Base-by-base conservation (phyloP, 92 coral and sea anemone genomes). In the Zoanthus gigantus region DNA sequence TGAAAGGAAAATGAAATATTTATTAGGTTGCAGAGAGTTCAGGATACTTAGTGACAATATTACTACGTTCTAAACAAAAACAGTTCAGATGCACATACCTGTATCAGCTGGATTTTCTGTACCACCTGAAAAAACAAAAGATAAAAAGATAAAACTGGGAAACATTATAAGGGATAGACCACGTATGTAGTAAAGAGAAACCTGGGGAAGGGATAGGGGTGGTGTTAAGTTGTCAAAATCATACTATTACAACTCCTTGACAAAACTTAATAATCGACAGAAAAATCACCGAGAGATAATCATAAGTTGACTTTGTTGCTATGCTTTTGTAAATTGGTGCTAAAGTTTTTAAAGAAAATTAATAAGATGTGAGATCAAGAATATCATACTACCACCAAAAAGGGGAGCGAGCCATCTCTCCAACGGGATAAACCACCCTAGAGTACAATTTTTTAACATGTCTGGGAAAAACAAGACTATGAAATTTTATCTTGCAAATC, bases 41-140 rank as follows among this genome's bases (percentile, higher is more conserved):
- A 37, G 16, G 72, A 32, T 42, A 34, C 30, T 9, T 6, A 3
- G 45, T 54, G 17, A 42, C 69, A 30, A 32, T 32, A 46, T 42
- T 32, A 42, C 28, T 37, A 6, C 8, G 8, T 18, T 9, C 29
- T 58, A 16, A 13, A 4, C 29, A 46, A 7, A 44, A 44, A 44
- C 46, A 46, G 28, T 48, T 48, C 50, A 61, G 17, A 15, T 9
- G 0, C 9, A 23, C 82, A 14, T 65, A 81, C 85, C 85, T 81
- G 85, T 81, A 42, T 60, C 45, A 28, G 85, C 75, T 66, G 44
- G 74, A 15, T 81, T 81, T 28, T 81, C 85, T 65, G 60, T 50
- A n/a, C 45, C 74, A 67, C 85, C 85, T 81, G 85, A 29, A 66
- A 81, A 66, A 13, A 34, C 45, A 37, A 53, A 81, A 60, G 44